Conservation (phyloP, 2,888 invertebrate species). For the Panzeria rudis region DNA sequence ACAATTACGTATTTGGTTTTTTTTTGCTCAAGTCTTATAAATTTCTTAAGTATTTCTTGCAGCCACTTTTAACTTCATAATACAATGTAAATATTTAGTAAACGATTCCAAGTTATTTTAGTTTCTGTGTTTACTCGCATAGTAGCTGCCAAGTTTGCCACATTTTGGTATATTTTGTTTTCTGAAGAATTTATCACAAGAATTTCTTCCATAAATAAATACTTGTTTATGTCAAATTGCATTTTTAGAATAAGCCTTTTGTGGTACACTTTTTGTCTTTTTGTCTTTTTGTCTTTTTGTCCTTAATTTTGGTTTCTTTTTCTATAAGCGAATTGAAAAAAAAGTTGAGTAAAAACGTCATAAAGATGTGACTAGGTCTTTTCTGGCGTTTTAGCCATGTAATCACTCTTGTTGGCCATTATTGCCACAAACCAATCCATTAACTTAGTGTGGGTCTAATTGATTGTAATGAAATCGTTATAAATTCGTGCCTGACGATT, state of each 20-base stretch:
- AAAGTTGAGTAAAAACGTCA: conserved; percentile 22
- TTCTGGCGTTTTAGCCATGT: conserved; percentile 45
- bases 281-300: conserved; percentile 26
- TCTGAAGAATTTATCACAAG: conserved; percentile 25
- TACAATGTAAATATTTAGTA: conserved; percentile 9
- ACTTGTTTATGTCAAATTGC: conserved; percentile 11
- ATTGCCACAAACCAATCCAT: conserved; percentile 10
- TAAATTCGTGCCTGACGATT: conserved; percentile 40
- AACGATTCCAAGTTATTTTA: not conserved
- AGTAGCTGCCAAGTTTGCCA: conserved; percentile 48
- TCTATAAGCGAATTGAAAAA: not conserved
- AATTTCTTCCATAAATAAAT: conserved; percentile 54
- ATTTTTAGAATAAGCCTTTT: not conserved
- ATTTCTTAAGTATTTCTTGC: conserved; percentile 32
- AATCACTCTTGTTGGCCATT: conserved; percentile 33
- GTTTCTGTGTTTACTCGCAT: not conserved
- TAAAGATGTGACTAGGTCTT: conserved; percentile 64
- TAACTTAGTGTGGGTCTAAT: conserved; percentile 50
- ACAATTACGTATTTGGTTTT: not conserved
- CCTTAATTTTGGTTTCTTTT: too few relatives aligned
- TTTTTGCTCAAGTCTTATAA: conserved; percentile 35
- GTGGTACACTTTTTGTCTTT: not conserved
- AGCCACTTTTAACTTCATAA: conserved; percentile 11
- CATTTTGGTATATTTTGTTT: conserved; percentile 6
- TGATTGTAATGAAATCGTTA: conserved; percentile 61